Base-by-base conservation (phyloP, 2,797 vertebrate species). In the Onychomys arenicola region DNA sequence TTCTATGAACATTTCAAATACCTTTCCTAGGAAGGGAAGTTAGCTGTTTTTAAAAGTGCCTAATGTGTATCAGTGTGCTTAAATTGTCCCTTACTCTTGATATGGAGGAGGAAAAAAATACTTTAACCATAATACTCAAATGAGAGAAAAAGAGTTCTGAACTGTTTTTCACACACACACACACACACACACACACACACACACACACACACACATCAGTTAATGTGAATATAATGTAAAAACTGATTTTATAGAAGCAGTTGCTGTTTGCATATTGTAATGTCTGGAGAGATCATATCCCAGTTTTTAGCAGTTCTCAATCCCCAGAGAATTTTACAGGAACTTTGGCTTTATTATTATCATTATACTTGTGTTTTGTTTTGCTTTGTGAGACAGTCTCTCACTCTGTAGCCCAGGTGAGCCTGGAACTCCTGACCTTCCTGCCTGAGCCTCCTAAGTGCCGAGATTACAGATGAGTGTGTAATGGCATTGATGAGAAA, bases 1-100 rank as follows among this genome's bases (percentile, higher is more conserved):
- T 93, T 21, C 52, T 96, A 49, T 85, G 55, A 90, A 80, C 73
- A 55, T 71, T 96, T 87, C 69, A 46, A 86, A 61, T 94, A 82
- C 49, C 40, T 96, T 91, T 87, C 57, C 61, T 78, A 34, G 55
- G 83, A 91, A 81, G 59, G 90, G 84, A 71, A 46, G 46, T 57
- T 73, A 87, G 73, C 10, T 61, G 93, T 71, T 32, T 19, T 76
- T 67, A 91, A 91, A 82, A 95, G 57, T 32, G 49, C 12, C 32
- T 89, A 86, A 49, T 27, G 84, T 43, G 12, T 21, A 59, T 43
- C 34, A 12, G 25, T 73, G 29, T 43, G 16, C 57, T 91, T 86
- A n/a, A 52, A 76, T 4, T 7, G 5, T 75, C 49, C 65, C 82
- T 90, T n/a, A 87, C 34, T 93, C 19, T 49, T 76, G 21, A 69